Evolutionary conservation across 2,797 vertebrate species (phyloP).

Genomic region (Hypotaenidia philippensis): DNA sequence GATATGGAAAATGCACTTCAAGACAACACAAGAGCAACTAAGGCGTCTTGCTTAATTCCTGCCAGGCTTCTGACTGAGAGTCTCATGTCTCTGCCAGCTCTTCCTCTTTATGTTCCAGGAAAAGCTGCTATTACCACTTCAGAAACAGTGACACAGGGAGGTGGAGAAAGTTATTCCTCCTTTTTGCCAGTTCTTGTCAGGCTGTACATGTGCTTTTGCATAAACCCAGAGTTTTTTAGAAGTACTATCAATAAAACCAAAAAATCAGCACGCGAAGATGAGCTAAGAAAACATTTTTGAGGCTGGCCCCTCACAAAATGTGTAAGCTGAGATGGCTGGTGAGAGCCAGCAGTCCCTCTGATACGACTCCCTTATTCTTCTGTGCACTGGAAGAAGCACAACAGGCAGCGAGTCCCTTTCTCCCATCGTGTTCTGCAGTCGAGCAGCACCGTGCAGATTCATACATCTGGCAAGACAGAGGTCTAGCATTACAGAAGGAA

Average conservation of each 20-base stretch:
- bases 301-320: not conserved
- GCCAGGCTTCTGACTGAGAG: conserved; percentile 46
- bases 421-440: not conserved
- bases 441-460: not conserved
- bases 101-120: conserved; percentile 36
- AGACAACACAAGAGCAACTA: not conserved
- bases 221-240: not conserved
- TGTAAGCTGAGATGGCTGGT: rapidly evolving
- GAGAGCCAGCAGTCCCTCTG: not conserved
- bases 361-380: not conserved
- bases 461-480: not conserved
- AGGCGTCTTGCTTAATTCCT: conserved; percentile 14
- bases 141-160: conserved; percentile 27
- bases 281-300: not conserved
- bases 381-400: not conserved
- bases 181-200: not conserved
- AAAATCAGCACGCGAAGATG: not conserved
- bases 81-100: conserved; percentile 14
- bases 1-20: not conserved
- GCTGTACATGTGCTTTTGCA: not conserved
- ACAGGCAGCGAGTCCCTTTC: not conserved
- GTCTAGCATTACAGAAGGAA: not conserved
- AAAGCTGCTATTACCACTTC: conserved; percentile 51
- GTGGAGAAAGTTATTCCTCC: not conserved
- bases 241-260: not conserved